Conservation (phyloP, 2,113 vertebrate species). For the Myiagra hebetior region DNA sequence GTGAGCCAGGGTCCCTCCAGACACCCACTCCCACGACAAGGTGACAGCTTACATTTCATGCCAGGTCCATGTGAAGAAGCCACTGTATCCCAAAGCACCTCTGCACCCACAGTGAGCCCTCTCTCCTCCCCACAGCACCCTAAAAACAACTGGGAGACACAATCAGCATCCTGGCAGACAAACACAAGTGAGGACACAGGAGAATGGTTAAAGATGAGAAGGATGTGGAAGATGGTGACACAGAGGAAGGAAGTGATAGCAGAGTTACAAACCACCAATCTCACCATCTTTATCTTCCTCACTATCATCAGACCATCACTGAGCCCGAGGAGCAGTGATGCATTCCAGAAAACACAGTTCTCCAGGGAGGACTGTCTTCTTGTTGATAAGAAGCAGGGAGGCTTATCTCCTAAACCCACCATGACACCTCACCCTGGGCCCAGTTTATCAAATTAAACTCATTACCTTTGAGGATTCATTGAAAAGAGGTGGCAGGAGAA, state of each 20-base stretch:
- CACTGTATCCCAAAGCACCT: background rate
- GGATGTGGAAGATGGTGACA: background rate
- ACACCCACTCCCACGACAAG: background rate
- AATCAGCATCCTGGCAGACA: background rate
- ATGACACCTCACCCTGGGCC: background rate
- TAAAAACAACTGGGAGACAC: background rate
- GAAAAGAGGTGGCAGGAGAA: background rate
- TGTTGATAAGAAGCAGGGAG: background rate
- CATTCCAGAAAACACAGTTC: constrained; percentile 4
- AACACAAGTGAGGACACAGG: background rate
- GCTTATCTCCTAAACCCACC: constrained; percentile 3
- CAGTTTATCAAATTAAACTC: background rate
- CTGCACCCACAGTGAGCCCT: accelerated
- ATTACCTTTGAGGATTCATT: background rate
- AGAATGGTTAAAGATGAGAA: background rate
- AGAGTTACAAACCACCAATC: background rate
- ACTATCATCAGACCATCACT: background rate
- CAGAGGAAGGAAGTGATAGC: background rate
- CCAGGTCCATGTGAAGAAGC: accelerated
- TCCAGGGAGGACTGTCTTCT: background rate
- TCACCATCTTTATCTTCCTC: background rate
- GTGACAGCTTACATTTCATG: background rate
- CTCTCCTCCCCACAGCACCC: background rate
- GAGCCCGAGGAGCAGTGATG: background rate
- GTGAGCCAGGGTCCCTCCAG: background rate